Base-by-base conservation (phyloP, 2,797 vertebrate genomes). In the Pogoniulus pusillus region DNA sequence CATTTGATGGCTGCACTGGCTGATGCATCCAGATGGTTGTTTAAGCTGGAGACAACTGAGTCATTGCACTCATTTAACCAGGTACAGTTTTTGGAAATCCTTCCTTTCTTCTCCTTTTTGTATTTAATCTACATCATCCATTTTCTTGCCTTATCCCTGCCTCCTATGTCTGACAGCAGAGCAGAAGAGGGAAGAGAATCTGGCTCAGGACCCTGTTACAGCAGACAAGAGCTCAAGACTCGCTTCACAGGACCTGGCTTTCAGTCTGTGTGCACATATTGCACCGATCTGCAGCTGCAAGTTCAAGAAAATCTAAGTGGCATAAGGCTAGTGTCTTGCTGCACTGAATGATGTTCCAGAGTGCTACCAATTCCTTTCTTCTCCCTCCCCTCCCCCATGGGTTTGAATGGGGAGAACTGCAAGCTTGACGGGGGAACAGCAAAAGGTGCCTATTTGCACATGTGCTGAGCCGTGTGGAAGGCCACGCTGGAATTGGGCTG, bases 241-340 rank as follows among this genome's bases (percentile, higher is more conserved):
- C 8, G 1, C 39, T 27, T 68, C 60, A 16, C 60, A 68, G 62
- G 65, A 64, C 27, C 13, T 53, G 62, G 24, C 11, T 62, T 57
- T 57, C 45, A 24, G 47, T 4, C 37, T 24, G 2, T 7, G 35
- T 30, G 13, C 30, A 26, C 3, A 2, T 49, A 18, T 17, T 51
- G 75, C 80, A 47, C 22, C 55, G 57, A 26, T 13, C 57, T 24
- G 12, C 47, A 75, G 47, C 11, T 60, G 20, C 74, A 34, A 69
- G 55, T 19, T 60, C 82, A 37, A 16, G 47, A 59, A 57, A 80
- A 80, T 54, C 78, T 72, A 72, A 66, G 51, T 19, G 77, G 30
- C 1, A 1, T 43, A 37, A 57, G 58, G 62, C n/a, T 51, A 30
- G 41, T 1, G 3, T 75, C 69, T 63, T 0, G 0, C 58, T 60